Conservation (phyloP, 2,888 invertebrate genomes). For the Hirudinaria manillensis region DNA sequence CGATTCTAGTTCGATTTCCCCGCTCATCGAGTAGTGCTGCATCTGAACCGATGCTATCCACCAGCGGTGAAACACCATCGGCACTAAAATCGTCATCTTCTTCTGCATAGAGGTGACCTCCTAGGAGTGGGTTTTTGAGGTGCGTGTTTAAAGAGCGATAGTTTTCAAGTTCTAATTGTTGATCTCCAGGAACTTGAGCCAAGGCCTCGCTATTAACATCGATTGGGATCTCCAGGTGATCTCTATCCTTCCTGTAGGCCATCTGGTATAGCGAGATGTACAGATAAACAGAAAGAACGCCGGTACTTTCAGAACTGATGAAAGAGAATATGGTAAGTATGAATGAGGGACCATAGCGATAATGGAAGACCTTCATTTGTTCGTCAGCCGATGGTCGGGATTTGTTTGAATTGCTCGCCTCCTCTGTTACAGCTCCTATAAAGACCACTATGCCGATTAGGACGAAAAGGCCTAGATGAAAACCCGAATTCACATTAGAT, state of each 20-base stretch:
- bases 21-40: conserved; percentile 3
- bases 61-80: neutral
- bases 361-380: conserved; percentile 47
- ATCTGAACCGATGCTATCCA: conserved; percentile 2
- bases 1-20: neutral
- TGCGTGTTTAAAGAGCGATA: no score
- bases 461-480: conserved; percentile 49
- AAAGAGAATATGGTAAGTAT: conserved; percentile 53
- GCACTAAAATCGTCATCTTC: neutral
- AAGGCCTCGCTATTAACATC: conserved; percentile 28
- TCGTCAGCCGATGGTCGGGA: conserved; percentile 42
- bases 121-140: neutral
- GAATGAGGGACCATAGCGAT: conserved; percentile 53
- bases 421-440: conserved; percentile 54
- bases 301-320: conserved; percentile 52
- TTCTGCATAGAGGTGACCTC: neutral
- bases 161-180: neutral
- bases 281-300: conserved; percentile 53
- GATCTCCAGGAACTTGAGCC: neutral
- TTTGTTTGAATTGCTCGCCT: conserved; percentile 50
- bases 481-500: neutral
- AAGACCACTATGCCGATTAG: conserved; percentile 53
- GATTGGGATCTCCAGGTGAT: conserved; percentile 41
- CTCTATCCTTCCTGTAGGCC: conserved; percentile 50
- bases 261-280: conserved; percentile 53